These are phyloP conservation scores for Hemicordylus capensis DNA, from an alignment of 2,113 vertebrate species.

Conservation along the genomic window DNA sequence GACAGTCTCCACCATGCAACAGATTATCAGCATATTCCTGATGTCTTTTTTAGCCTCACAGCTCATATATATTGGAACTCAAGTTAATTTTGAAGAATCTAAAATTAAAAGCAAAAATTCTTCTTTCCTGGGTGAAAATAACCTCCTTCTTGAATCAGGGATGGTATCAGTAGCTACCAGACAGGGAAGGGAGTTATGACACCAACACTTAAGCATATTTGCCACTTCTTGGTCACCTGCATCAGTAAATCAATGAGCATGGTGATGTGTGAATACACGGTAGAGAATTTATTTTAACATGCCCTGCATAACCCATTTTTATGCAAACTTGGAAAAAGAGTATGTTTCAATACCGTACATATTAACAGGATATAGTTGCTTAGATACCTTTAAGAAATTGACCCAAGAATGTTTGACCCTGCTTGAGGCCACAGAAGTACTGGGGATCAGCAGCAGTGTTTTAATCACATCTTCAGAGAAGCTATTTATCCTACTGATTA, in stretches of 20 bases:
- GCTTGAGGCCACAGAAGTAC: background rate
- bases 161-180: no score
- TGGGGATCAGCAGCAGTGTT: background rate
- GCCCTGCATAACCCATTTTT: background rate
- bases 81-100: no score
- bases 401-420: background rate
- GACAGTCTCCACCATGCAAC: no score
- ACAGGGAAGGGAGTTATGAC: no score
- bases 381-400: background rate
- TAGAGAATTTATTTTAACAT: background rate
- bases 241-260: background rate
- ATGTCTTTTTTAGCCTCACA: no score
- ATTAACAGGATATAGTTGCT: background rate
- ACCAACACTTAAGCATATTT: background rate
- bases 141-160: no score
- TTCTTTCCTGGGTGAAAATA: no score
- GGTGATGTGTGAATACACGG: no score
- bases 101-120: no score
- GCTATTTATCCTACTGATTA: background rate
- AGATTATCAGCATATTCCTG: no score
- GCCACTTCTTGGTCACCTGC: background rate
- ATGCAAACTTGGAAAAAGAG: no score
- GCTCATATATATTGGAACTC: no score
- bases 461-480: background rate
- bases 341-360: background rate